Base-by-base conservation (phyloP, 2,113 vertebrate species). In the Cairina moschata region DNA sequence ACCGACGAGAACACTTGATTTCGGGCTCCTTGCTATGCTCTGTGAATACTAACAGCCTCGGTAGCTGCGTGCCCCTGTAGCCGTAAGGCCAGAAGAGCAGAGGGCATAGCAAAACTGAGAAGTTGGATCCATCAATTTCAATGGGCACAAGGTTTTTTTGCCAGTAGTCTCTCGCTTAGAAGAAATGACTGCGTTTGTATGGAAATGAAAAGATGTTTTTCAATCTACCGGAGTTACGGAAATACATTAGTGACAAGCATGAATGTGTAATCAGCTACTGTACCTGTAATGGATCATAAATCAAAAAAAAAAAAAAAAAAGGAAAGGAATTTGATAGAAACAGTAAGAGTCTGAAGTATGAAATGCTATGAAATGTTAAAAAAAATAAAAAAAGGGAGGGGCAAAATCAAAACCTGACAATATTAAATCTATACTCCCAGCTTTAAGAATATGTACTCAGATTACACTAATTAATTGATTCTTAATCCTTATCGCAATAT, bases 401-500 rank as follows among this genome's bases (percentile, higher is more conserved):
- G 16, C 55, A 83, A 80, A 81, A 94, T 55, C n/a, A 81, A 77
- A 23, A 8, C 7, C n/a, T 54, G 13, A 0, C 48, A 77, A 48
- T 81, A 90, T 71, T 83, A 82, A 73, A 42, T 82, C 87, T 89
- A 22, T 81, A 69, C 48, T 96, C 20, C 38, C 83, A 94, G 58
- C 68, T 81, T 83, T 62, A 95, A 71, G 46, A 79, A 90, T 90
- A 78, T 79, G 48, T 90, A 77, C 68, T 93, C 80, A 88, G 91
- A 92, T 88, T 97, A 92, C 73, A 92, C 85, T 89, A 86, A 63
- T 91, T 75, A 86, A 92, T 76, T 91, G 28, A 55, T 93, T 90
- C n/a, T 28, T 86, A 93, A 82, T 74, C 69, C 80, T 80, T 86
- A 15, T 54, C 96, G 87, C 90, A 86, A 81, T 80, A 90, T 36